Evolutionary conservation across 2,888 invertebrate species (phyloP).

Genomic region (Sminthurides aquaticus): DNA sequence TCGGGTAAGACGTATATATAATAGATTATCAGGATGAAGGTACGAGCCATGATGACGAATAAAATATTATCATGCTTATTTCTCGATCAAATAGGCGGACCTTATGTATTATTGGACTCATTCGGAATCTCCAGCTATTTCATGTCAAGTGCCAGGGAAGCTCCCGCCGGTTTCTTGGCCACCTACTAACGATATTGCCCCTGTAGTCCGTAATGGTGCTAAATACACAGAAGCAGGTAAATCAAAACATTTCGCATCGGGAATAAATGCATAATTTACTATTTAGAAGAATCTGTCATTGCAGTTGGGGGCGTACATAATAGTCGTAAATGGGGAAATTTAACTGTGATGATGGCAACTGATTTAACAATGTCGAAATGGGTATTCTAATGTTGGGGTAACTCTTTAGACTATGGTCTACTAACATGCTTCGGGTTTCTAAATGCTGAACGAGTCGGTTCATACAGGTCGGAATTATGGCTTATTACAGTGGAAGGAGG

Average conservation of each 20-base stretch:
- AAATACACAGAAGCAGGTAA: slow-evolving; percentile 49
- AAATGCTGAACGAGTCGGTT: too few relatives aligned
- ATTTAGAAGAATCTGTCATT: neutral
- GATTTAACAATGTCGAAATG: slow-evolving; percentile 12
- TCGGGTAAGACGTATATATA: too few relatives aligned
- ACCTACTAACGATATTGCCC: slow-evolving; percentile 48
- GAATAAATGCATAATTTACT: too few relatives aligned
- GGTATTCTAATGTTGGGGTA: neutral
- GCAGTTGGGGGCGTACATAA: neutral
- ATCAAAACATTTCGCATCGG: too few relatives aligned
- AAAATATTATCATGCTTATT: too few relatives aligned
- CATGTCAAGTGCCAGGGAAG: slow-evolving; percentile 64
- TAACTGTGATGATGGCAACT: neutral
- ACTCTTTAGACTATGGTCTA: neutral
- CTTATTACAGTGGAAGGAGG: slow-evolving; percentile 15
- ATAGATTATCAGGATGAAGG: slow-evolving; percentile 15
- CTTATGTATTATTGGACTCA: slow-evolving; percentile 88
- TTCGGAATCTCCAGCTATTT: slow-evolving; percentile 61
- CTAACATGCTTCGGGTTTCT: too few relatives aligned
- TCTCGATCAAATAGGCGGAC: too few relatives aligned
- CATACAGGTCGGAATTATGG: too few relatives aligned
- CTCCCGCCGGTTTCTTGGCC: slow-evolving; percentile 68
- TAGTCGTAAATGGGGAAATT: neutral
- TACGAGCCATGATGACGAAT: neutral
- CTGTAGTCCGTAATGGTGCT: slow-evolving; percentile 44